Conservation (phyloP, 2,888 invertebrate species). For the Microctonus aethiopoides region DNA sequence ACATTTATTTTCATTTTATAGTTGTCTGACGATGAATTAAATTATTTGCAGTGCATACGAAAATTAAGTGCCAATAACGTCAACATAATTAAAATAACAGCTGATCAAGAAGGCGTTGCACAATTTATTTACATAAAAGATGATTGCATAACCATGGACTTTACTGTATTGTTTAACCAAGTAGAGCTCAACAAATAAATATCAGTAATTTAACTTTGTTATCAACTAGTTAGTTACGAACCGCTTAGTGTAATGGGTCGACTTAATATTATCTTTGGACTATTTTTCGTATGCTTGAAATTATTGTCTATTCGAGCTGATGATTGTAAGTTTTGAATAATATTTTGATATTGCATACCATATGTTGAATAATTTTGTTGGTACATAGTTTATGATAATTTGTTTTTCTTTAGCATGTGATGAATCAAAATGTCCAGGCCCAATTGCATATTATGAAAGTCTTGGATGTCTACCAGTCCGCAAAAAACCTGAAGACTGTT, state of each 20-base stretch:
- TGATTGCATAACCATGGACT: too few relatives aligned
- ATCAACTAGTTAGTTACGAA: too few relatives aligned
- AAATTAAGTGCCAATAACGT: too few relatives aligned
- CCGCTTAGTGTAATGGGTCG: background rate
- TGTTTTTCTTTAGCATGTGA: background rate
- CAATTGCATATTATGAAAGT: conserved; percentile 47
- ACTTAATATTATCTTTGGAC: background rate
- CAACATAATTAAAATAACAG: too few relatives aligned
- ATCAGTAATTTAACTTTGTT: too few relatives aligned
- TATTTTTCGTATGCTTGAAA: background rate
- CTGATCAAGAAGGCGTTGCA: too few relatives aligned
- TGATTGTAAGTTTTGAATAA: background rate
- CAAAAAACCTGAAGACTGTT: conserved; percentile 46
- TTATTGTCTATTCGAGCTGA: background rate
- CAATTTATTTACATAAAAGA: too few relatives aligned
- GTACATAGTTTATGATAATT: background rate
- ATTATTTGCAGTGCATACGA: too few relatives aligned
- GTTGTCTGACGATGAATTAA: too few relatives aligned
- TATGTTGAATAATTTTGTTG: background rate
- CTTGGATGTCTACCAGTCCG: conserved; percentile 52
- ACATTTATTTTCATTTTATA: too few relatives aligned
- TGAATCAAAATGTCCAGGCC: conserved; percentile 49
- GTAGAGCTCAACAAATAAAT: too few relatives aligned
- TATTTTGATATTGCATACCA: background rate
- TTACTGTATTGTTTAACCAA: too few relatives aligned